Base-by-base conservation (phyloP, 2,797 vertebrate species). In the Parauchenoglanis punctatus region DNA sequence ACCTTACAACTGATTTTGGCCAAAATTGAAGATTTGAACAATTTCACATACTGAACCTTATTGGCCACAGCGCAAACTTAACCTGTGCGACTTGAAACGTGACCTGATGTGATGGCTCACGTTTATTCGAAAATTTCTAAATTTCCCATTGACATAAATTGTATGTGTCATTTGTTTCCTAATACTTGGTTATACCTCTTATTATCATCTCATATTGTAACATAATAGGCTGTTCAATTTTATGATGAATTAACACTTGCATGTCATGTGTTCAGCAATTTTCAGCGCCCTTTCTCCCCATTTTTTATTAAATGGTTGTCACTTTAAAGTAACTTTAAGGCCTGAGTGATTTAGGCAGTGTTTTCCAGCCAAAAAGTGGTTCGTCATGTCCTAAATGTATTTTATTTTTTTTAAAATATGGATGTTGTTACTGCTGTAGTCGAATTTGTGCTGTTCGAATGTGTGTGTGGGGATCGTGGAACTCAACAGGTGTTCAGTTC, bases 401-500 rank as follows among this genome's bases (percentile, higher is more conserved):
- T 68, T 17, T 1, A 20, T 35, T 35, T 35, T 35, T 35, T 35
- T 35, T 1, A 10, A 18, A 76, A 40, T 10, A 56, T 10, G 31
- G 4, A 59, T 59, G 18, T 59, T 31, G 7, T 59, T 59, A 59
- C 52, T 40, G 40, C 28, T 58, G 7, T 59, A 5, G 12, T 40
- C 4, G 25, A 76, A 28, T 54, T n/a, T 17, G 73, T n/a, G 46
- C 25, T 52, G n/a, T 15, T 52, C 12, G 12, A 4, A 35, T 23
- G 7, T 59, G 56, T 28, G 25, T 20, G 61, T 67, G 46, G 7
- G 8, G 15, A 68, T 52, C 1, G 20, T 49, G 17, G 7, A 83
- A 17, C 70, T 81, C 52, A 61, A 59, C 67, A 72, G 65, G 77
- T 81, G 52, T 78, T 65, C 25, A 31, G 31, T 46, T 72, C 52